Evolutionary conservation across 2,888 invertebrate genomes (phyloP).

Genomic region (Ennomos erosarius): DNA sequence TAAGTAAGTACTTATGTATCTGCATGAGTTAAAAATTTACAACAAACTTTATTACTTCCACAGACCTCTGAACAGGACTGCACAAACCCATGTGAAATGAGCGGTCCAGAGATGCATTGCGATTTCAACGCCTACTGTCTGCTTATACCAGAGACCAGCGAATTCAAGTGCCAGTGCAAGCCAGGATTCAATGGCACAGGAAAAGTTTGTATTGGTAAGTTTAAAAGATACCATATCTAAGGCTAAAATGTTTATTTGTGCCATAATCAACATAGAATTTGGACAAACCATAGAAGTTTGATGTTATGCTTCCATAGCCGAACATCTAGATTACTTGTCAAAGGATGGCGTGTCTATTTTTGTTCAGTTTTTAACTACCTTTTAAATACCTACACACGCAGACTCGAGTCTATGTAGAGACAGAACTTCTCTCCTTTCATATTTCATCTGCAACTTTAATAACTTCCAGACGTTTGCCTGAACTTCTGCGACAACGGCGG

Average conservation of each 20-base stretch:
- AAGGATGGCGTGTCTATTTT: not conserved
- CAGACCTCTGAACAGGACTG: constrained; percentile 93
- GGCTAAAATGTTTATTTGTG: too few species aligned
- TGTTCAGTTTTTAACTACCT: too few species aligned
- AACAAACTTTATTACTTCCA: constrained; percentile 18
- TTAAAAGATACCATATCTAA: not conserved
- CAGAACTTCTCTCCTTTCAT: not conserved
- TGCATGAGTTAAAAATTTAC: too few species aligned
- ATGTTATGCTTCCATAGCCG: too few species aligned
- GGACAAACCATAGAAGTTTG: too few species aligned
- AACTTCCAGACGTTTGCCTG: constrained; percentile 90
- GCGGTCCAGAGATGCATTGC: constrained; percentile 92
- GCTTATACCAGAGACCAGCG: constrained; percentile 91
- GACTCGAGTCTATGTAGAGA: too few species aligned
- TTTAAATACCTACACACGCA: too few species aligned
- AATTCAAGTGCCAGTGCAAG: constrained; percentile 96
- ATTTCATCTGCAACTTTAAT: not conserved
- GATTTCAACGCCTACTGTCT: constrained; percentile 95
- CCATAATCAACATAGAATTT: too few species aligned
- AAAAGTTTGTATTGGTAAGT: constrained; percentile 88
- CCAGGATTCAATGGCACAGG: constrained; percentile 97
- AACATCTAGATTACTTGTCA: not conserved
- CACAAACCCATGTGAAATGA: constrained; percentile 95
- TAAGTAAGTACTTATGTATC: too few species aligned
- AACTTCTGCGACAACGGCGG: constrained; percentile 96